phyloP scores from a whole-genome alignment of 2,888 invertebrate species.

The Lasioglossum leucozonium region DNA sequence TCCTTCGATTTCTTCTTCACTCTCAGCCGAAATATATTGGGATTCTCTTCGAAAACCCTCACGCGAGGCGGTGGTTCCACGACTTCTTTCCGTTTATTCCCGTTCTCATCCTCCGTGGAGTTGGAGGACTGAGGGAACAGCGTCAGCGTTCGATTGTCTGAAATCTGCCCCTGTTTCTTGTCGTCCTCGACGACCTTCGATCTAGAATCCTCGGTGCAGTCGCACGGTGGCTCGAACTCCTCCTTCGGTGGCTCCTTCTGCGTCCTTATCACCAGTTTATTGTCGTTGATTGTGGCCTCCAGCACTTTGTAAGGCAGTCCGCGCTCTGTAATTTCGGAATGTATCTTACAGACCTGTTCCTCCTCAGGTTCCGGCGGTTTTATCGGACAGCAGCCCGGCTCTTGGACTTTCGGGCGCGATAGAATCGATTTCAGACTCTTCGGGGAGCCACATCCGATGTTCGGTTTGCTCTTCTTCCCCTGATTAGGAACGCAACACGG shows the following conservation, averaged over 20 bases:
- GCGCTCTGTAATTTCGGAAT: conserved; percentile 75
- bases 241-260: conserved; percentile 45
- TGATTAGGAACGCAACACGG: conserved; percentile 17
- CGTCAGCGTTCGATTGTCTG: conserved; percentile 21
- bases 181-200: background rate
- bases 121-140: background rate
- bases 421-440: background rate
- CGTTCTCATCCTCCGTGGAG: background rate
- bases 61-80: too few relatives aligned
- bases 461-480: background rate
- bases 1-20: conserved; percentile 73
- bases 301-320: conserved; percentile 80
- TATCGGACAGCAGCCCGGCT: conserved; percentile 22
- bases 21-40: conserved; percentile 79
- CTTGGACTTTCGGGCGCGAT: background rate
- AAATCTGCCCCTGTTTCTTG: background rate
- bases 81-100: too few relatives aligned
- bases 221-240: conserved; percentile 77
- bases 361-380: background rate
- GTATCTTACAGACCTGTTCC: background rate
- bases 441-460: background rate
- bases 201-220: conserved; percentile 66
- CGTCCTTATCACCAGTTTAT: conserved; percentile 65
- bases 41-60: conserved; percentile 74
- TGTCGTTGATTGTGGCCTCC: conserved; percentile 77